These are phyloP conservation scores for Drosophila paramelanica DNA, from an alignment of 2,888 invertebrate species.

Conservation along the genomic window DNA sequence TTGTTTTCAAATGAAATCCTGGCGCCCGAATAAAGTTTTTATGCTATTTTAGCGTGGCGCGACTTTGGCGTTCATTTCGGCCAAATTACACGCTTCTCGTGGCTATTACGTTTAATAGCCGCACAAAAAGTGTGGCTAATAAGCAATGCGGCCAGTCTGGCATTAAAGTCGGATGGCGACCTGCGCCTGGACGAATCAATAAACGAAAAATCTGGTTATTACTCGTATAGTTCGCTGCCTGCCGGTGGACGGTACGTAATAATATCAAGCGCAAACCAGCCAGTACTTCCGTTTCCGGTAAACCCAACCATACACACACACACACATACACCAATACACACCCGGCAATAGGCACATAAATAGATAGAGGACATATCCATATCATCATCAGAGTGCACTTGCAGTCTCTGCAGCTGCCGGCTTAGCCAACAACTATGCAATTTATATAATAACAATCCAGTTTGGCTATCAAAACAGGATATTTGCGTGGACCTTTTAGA, in stretches of 20 bases:
- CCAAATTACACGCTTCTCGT: constrained; percentile 71
- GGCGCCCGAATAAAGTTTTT: constrained; percentile 61
- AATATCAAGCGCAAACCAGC: constrained; percentile 82
- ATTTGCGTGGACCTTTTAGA: constrained; percentile 49
- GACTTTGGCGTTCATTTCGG: constrained; percentile 42
- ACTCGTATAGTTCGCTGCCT: constrained; percentile 27
- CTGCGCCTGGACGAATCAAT: constrained; percentile 61
- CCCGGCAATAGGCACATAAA: background rate
- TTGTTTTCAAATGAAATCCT: constrained; percentile 53
- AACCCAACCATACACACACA: constrained; percentile 51
- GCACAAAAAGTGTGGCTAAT: constrained; percentile 62
- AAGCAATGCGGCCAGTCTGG: constrained; percentile 48
- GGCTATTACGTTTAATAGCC: constrained; percentile 73
- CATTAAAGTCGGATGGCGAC: constrained; percentile 39
- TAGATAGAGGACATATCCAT: constrained; percentile 30
- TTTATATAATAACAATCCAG: constrained; percentile 72
- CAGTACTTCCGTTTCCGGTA: constrained; percentile 82
- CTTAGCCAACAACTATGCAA: constrained; percentile 66
- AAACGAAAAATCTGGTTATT: constrained; percentile 77
- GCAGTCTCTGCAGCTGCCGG: constrained; percentile 69
- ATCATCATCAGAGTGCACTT: constrained; percentile 39
- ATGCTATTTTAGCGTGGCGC: constrained; percentile 61
- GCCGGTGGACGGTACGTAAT: constrained; percentile 37
- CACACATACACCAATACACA: constrained; percentile 21
- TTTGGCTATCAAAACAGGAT: constrained; percentile 74